Evolutionary conservation across 2,113 vertebrate genomes (phyloP).

Genomic region (Cyprinodon tularosa): DNA sequence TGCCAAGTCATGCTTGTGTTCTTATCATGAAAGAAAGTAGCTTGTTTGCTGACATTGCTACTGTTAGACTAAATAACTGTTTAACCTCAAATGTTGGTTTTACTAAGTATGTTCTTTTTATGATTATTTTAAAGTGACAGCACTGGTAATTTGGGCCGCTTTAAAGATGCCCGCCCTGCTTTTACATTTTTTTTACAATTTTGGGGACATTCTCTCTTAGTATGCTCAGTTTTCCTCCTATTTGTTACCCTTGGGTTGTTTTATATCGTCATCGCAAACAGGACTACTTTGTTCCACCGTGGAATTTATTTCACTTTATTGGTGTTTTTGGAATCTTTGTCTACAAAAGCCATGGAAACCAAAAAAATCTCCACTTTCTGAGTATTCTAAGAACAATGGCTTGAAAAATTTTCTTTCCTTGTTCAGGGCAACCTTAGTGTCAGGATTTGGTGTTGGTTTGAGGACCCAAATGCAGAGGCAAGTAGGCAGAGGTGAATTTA

Average conservation of each 20-base stretch:
- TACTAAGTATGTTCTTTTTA: slow-evolving; percentile 20
- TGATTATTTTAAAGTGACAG: slow-evolving; percentile 49
- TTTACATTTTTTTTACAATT: slow-evolving; percentile 47
- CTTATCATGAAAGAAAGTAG: neutral
- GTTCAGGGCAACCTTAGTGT: neutral
- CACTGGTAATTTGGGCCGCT: slow-evolving; percentile 41
- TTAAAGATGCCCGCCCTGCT: slow-evolving; percentile 48
- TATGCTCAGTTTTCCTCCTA: neutral
- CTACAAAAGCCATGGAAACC: neutral
- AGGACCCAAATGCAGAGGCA: too few species aligned
- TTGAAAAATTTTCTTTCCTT: neutral
- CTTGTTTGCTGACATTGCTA: neutral
- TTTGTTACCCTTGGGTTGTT: slow-evolving; percentile 19
- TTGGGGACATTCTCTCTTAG: neutral
- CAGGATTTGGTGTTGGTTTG: too few species aligned
- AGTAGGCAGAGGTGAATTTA: too few species aligned
- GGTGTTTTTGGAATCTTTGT: neutral
- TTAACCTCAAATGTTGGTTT: slow-evolving; percentile 29
- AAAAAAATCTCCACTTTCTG: neutral
- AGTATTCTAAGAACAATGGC: too few species aligned
- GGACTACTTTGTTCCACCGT: slow-evolving; percentile 55
- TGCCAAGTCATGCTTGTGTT: slow-evolving; percentile 17
- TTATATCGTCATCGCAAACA: slow-evolving; percentile 32
- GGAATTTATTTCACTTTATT: neutral
- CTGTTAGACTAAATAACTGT: slow-evolving; percentile 20